Conservation (phyloP, 2,797 vertebrate genomes). For the Rhabdophis nuchalis region DNA sequence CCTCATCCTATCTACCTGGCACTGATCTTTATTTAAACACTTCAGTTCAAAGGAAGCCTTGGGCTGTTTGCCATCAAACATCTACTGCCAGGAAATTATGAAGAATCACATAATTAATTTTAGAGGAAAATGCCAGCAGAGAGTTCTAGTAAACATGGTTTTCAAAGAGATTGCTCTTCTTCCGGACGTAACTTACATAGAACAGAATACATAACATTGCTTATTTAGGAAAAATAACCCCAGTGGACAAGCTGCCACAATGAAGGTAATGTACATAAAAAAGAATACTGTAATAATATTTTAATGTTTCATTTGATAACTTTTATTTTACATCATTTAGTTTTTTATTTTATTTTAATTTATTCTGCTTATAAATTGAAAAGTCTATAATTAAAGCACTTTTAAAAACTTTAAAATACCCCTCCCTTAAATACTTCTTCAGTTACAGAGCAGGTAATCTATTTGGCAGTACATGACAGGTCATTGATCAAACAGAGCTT, state of each 20-base stretch:
- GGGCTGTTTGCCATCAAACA: constrained; percentile 46
- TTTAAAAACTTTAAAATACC: not conserved
- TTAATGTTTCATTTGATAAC: not conserved
- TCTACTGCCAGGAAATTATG: constrained; percentile 54
- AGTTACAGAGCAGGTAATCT: constrained; percentile 72
- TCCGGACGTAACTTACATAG: constrained; percentile 27
- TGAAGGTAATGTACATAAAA: not conserved
- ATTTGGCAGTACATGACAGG: constrained; percentile 73
- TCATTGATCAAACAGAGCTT: constrained; percentile 80
- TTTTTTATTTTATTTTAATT: constrained; percentile 66
- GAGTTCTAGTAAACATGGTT: constrained; percentile 34
- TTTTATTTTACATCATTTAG: constrained; percentile 32
- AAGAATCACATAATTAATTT: constrained; percentile 50
- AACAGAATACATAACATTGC: not conserved
- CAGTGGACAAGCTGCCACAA: not conserved
- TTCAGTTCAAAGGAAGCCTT: constrained; percentile 62
- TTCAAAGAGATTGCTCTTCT: constrained; percentile 45
- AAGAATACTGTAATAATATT: not conserved
- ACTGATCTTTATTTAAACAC: constrained; percentile 75
- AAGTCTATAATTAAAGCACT: constrained; percentile 54
- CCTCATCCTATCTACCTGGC: constrained; percentile 71
- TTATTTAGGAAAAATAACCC: not conserved
- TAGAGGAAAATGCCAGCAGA: constrained; percentile 44
- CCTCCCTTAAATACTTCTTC: constrained; percentile 65
- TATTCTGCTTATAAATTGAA: constrained; percentile 59